Percentiles rank a stretch among this genome's conserved stretches.
These are phyloP conservation scores for Apis laboriosa DNA, from an alignment of 1,140 invertebrate genomes.

Conservation along the genomic window DNA sequence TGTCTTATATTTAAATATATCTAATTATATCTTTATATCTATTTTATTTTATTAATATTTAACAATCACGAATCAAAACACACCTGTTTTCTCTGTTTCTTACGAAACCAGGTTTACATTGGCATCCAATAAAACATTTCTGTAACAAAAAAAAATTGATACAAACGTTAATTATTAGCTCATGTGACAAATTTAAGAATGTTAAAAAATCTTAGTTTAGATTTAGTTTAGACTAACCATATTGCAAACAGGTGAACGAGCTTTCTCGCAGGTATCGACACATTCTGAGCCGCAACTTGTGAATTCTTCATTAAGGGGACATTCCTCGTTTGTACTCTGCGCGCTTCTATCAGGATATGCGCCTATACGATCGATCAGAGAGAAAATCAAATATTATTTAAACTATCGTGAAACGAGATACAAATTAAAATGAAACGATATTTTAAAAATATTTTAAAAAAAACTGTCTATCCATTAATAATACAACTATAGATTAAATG, in stretches of 20 bases:
- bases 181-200: not conserved
- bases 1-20: no score
- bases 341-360: not conserved
- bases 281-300: conserved; percentile 35
- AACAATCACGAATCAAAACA: conserved; percentile 22
- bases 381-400: no score
- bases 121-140: conserved; percentile 41
- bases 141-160: conserved; percentile 6
- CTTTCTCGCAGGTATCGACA: conserved; percentile 3
- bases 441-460: no score
- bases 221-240: conserved; percentile 28
- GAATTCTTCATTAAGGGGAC: conserved; percentile 40
- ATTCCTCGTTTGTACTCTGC: not conserved
- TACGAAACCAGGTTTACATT: conserved; percentile 23
- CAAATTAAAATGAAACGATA: no score
- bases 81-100: conserved; percentile 17
- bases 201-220: no score
- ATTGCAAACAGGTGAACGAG: not conserved
- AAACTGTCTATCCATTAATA: no score
- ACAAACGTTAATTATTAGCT: no score
- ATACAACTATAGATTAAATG: no score
- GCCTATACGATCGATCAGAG: not conserved
- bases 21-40: no score
- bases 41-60: no score
- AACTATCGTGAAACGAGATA: no score